Evolutionary conservation across 2,113 vertebrate genomes (phyloP), one percentile per base, ranked within the genome.

Genomic region (Salminus brasiliensis): DNA sequence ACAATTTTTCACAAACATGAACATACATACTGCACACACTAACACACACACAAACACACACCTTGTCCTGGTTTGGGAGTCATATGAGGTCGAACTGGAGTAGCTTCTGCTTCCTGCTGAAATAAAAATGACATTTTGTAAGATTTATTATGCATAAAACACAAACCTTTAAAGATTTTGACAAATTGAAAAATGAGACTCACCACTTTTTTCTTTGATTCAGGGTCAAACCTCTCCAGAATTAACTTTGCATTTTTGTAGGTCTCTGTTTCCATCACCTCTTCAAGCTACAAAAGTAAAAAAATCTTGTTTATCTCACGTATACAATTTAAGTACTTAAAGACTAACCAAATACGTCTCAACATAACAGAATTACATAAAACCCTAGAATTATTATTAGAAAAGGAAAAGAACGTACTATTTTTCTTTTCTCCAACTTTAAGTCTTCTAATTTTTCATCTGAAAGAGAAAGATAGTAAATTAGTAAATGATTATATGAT

Each of bases 221-320:
- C 96, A 32, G 96, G 95, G 91, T 99, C 96, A 85, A 99, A 99
- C 47, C 96, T 95, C 89, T 99, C 98, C 85, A 99, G 94, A 84
- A 99, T 99, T 89, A 97, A 87, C 89, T 99, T 99, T 80, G 98
- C 98, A 18, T 93, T 97, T 91, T 99, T 99, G 83, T 99, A 99
- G 0, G 97, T 99, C 92, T 99, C 97, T 1, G 94, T 99, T 91
- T 99, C 98, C 97, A 98, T 99, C 81, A 99, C 98, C 85, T 99
- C 96, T 85, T 99, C 97, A 88, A 99, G 95, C 98, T 99, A 81
- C n/a, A 10, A 86, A 81, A 79, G 25, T n/a, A n/a, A n/a, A 67
- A 8, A 79, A 73, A 78, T 1, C 30, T 47, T 0, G 16, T 74
- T 72, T 47, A 32, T 29, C 29, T 74, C 7, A 74, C 34, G 11